Evolutionary conservation across 2,797 vertebrate species (phyloP).

Genomic region (Danio choprae): DNA sequence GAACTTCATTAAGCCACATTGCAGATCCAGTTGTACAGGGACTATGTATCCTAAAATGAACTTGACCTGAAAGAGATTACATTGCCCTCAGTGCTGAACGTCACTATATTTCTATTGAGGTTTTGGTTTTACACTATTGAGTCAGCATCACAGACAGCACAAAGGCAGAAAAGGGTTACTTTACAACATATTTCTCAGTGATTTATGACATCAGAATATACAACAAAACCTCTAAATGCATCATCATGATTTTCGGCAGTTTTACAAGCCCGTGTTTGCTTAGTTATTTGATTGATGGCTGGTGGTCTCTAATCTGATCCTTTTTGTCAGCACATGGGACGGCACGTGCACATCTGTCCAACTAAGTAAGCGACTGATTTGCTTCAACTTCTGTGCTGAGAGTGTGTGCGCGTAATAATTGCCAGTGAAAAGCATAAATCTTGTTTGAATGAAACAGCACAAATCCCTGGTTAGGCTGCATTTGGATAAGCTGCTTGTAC

Average conservation of each 20-base stretch:
- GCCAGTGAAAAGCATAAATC: constrained; percentile 74
- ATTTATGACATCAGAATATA: constrained; percentile 4
- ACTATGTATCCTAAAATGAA: constrained; percentile 24
- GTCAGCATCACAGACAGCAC: not conserved
- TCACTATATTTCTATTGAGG: not conserved
- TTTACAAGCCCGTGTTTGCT: constrained; percentile 60
- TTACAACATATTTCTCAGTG: not conserved
- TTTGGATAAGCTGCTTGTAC: constrained; percentile 73
- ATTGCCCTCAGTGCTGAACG: constrained; percentile 15
- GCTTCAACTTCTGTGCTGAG: constrained; percentile 43
- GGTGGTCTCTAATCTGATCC: constrained; percentile 20
- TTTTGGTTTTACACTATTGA: not conserved
- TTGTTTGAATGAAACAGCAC: constrained; percentile 70
- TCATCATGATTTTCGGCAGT: constrained; percentile 60
- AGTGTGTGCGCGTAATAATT: constrained; percentile 71
- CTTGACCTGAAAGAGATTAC: not conserved
- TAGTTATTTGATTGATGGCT: constrained; percentile 21
- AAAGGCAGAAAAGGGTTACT: not conserved
- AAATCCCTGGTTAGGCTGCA: constrained; percentile 70
- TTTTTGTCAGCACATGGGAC: not conserved
- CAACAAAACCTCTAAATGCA: constrained; percentile 4
- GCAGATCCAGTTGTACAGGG: not conserved
- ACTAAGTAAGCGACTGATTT: constrained; percentile 13
- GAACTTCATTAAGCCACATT: not conserved
- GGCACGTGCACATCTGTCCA: not conserved